Evolutionary conservation across 2,113 vertebrate species (phyloP), one percentile per base, ranked within the genome.

Genomic region (Geococcyx californianus): DNA sequence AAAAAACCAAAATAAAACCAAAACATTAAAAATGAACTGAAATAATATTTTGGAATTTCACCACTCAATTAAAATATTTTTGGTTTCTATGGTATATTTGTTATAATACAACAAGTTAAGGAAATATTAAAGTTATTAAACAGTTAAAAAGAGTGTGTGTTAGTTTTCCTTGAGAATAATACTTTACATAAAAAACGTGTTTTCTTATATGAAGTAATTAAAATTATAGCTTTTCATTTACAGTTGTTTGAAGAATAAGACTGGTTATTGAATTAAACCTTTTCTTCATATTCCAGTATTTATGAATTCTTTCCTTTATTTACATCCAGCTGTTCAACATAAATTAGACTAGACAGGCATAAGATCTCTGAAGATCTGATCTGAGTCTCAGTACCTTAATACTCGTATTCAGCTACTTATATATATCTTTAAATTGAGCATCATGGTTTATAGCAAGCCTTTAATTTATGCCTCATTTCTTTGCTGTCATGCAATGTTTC

Each of bases 161-260:
- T 55, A 64, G 2, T 66, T 69, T 87, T 82, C 9, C 13, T 54
- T 72, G 26, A 56, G 26, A 23, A 15, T 29, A 75, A 31, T 11
- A 60, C 6, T 33, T 55, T 60, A 45, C 69, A 67, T 66, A 1
- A 52, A 49, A 87, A n/a, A 0, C 2, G 38, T 16, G 0, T 62
- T 72, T 73, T 62, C 8, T 64, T 3, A 45, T 20, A 31, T n/a
- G n/a, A 70, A 47, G 2, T 21, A 36, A 80, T 76, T 75, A 40
- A 88, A 90, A 38, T 31, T 0, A 17, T 51, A 34, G 16, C 0
- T 34, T 63, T 88, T 75, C 31, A 64, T 26, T 80, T 91, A n/a
- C 3, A 63, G 2, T 2, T 72, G 2, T 20, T 69, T 25, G 69
- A 16, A 5, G 7, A 1, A 76, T 77, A 64, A 55, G 80, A 42